Base-by-base conservation (phyloP, 2,888 invertebrate species). In the Andrena flavipes region DNA sequence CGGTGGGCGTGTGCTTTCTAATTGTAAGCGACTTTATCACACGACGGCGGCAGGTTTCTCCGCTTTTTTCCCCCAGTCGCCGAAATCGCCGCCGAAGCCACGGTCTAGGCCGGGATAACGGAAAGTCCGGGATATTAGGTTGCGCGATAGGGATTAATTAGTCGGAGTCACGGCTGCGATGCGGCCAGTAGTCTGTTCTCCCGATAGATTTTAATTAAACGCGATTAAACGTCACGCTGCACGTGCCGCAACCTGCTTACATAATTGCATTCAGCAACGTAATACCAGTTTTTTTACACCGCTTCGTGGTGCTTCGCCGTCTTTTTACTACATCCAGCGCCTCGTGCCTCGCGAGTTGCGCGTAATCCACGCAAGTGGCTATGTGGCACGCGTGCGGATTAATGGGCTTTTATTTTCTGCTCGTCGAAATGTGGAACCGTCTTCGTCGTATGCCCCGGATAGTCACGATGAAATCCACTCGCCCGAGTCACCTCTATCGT, bases 261-360 rank as follows among this genome's bases (percentile, higher is more conserved):
- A 76, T 87, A 86, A 86, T 86, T 82, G 71, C 73, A 60, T 29
- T 68, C 23, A 26, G 68, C 71, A 74, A 73, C 75, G 79, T 81
- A 82, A 82, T 73, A 51, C 76, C 65, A 78, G 82, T 84, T 82
- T 82, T 82, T 84, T 82, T 79, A 60, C 62, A 48, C 23, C 54
- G 70, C 6, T 29, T 56, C 23, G 20, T 1, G 56, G 10, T 26
- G 23, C 56, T 10, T 13, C 29, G 23, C 10, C 54, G 65, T 77
- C 83, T 76, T 70, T 59, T 42, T 42, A 42, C 42, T 42, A 42
- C 42, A 42, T 16, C 13, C 3, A 42, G 13, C 42, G 63, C 63
- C 26, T 13, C 29, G 29, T 42, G 54, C 42, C 80, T 62, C 62
- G 68, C 56, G 60, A 77, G 77, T 70, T 76, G 78, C 75, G 81